These are phyloP conservation scores for Pogonomyrmex californicus DNA, from an alignment of 1,140 invertebrate species.

Conservation along the genomic window DNA sequence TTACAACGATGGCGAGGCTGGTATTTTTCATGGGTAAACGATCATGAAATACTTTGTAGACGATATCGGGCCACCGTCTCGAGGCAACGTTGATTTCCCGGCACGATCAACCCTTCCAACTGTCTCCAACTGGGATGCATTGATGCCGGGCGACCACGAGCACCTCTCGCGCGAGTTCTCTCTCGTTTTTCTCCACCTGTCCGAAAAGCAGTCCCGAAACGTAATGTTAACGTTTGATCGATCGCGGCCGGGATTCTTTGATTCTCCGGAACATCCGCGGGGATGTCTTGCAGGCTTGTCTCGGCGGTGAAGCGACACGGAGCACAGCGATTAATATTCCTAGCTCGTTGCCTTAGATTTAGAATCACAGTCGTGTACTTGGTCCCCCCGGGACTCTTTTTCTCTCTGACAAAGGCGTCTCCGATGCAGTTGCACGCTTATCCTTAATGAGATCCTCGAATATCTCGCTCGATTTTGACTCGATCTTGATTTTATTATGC, in stretches of 20 bases:
- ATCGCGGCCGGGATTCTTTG: neutral
- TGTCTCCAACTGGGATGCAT: conserved; percentile 33
- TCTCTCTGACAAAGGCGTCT: neutral
- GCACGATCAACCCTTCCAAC: conserved; percentile 68
- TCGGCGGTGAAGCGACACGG: neutral
- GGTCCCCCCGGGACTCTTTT: neutral
- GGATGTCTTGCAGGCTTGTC: neutral
- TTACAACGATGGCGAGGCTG: conserved; percentile 26
- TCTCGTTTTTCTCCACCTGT: conserved; percentile 25
- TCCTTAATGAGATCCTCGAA: conserved; percentile 22
- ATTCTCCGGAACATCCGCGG: neutral
- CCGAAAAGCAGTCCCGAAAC: neutral
- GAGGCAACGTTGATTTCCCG: conserved; percentile 62
- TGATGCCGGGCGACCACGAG: conserved; percentile 28
- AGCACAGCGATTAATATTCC: conserved; percentile 20
- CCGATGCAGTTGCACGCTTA: neutral
- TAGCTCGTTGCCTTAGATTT: conserved; percentile 17
- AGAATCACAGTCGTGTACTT: conserved; percentile 35
- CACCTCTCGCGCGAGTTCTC: neutral
- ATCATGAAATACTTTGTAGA: conserved; percentile 24
- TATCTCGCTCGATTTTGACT: neutral
- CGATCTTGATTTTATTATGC: neutral
- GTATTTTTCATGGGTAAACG: conserved; percentile 17
- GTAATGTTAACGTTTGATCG: neutral
- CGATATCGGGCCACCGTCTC: conserved; percentile 61